Base-by-base conservation (phyloP, 2,888 invertebrate species). In the Bursaphelenchus okinawaensis region DNA sequence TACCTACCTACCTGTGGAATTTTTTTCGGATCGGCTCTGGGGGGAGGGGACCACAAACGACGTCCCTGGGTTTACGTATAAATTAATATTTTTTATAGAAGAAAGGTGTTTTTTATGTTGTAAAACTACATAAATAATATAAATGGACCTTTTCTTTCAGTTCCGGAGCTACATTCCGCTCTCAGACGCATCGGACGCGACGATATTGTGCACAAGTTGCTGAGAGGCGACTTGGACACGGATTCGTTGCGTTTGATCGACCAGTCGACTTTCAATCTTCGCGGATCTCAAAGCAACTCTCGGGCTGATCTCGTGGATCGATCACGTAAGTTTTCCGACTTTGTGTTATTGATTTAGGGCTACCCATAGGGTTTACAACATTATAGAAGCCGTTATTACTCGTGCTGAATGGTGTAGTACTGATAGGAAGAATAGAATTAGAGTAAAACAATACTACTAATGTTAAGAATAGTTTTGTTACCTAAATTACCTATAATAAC, bases 131-230 rank as follows among this genome's bases (percentile, higher is more conserved):
- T n/a, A n/a, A n/a, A n/a, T n/a, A n/a, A n/a, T n/a, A n/a, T n/a
- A n/a, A n/a, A n/a, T n/a, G n/a, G n/a, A n/a, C n/a, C n/a, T n/a
- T n/a, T n/a, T n/a, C n/a, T 75, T 78, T 71, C 84, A 87, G 90
- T 90, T 28, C 89, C 88, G 78, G 88, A 89, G 7, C 84, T 94
- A 75, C 93, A 93, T 83, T 87, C 89, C 75, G 92, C 91, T 0
- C 86, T 94, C 54, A 88, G 89, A 78, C 88, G 89, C 74, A 92
- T 94, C 69, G 91, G 91, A 64, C 87, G 94, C 75, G 92, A 92
- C 80, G 93, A 94, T 83, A 92, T 94, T 61, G 90, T 93, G 76
- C 89, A 89, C 72, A 89, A 72, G n/a, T 70, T 81, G 65, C 71
- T 71, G 51, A 73, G 75, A 64, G 73, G 74, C 59, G 79, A 80